Evolutionary conservation across 2,797 vertebrate species (phyloP), one percentile per base, ranked within the genome.

Genomic region (Protosalanx chinensis): DNA sequence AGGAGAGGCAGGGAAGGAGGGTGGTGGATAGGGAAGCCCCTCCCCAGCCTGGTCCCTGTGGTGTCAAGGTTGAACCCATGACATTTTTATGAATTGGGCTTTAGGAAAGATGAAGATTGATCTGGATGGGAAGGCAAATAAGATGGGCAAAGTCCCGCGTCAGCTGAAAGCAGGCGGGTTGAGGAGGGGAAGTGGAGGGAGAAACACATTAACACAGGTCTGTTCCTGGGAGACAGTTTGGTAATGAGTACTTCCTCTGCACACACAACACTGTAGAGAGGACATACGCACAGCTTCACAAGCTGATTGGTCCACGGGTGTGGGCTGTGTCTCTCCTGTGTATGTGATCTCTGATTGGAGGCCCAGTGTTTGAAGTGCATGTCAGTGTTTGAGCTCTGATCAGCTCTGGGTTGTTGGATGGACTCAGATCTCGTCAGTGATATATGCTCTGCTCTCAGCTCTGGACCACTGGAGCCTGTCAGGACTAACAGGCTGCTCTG

Each of bases 41-140:
- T 41, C 41, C 3, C 59, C 61, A 33, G 13, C 23, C 41, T 33
- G 18, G 29, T 1, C 56, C 6, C 64, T 13, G 35, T 8, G 74
- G 87, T 85, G 87, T 89, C 86, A 86, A 83, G 81, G 81, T 77
- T 82, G 85, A 88, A 80, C 84, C 83, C 79, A 88, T 91, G 87
- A 92, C 92, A 92, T 87, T 87, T 92, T 93, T 91, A 92, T 91
- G 89, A 93, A 88, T 89, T 87, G 84, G 70, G 87, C 88, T 84
- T 88, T 84, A 88, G 86, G 84, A 89, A 86, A 88, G 82, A 85
- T 76, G 76, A 85, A 89, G 90, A 93, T 90, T 90, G 92, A 91
- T 93, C 86, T 82, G 80, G 84, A 89, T 87, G 82, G 86, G 88
- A 92, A 92, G 88, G 89, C 87, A 92, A 92, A 93, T 90, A 91